phyloP scores from a whole-genome alignment of 2,113 vertebrate species.

The Puffinus mauretanicus region DNA sequence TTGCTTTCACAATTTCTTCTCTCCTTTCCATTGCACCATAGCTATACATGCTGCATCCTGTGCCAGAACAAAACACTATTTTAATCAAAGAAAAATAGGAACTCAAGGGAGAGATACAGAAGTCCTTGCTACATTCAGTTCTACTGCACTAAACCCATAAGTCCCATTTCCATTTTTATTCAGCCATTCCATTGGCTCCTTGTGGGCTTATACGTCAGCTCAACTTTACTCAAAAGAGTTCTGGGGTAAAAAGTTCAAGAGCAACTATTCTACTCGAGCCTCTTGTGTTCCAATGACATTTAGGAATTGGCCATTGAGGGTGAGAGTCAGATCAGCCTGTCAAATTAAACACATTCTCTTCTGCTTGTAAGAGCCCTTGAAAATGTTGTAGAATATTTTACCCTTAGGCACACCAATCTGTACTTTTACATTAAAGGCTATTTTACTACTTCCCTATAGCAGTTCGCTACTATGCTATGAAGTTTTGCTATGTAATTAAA shows the following conservation, averaged over 20 bases:
- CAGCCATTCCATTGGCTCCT: neutral
- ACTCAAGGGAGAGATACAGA: neutral
- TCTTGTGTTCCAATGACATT: neutral
- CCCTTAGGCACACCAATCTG: neutral
- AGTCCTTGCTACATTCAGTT: neutral
- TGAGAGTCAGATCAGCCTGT: neutral
- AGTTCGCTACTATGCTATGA: neutral
- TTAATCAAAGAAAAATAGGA: neutral
- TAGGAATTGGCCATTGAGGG: neutral
- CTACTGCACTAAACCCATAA: neutral
- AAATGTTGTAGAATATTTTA: neutral
- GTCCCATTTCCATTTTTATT: neutral
- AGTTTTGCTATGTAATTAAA: neutral
- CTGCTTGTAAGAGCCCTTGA: neutral
- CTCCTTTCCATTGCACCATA: neutral
- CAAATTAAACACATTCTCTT: neutral
- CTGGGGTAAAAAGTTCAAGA: neutral
- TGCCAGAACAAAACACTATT: neutral
- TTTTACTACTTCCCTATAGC: neutral
- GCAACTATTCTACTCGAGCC: neutral
- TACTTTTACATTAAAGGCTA: neutral
- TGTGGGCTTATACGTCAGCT: neutral
- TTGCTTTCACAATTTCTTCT: neutral
- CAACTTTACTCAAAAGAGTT: neutral
- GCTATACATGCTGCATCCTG: neutral